Base-by-base conservation (phyloP, 2,113 vertebrate genomes). In the Todiramphus saurophagus region DNA sequence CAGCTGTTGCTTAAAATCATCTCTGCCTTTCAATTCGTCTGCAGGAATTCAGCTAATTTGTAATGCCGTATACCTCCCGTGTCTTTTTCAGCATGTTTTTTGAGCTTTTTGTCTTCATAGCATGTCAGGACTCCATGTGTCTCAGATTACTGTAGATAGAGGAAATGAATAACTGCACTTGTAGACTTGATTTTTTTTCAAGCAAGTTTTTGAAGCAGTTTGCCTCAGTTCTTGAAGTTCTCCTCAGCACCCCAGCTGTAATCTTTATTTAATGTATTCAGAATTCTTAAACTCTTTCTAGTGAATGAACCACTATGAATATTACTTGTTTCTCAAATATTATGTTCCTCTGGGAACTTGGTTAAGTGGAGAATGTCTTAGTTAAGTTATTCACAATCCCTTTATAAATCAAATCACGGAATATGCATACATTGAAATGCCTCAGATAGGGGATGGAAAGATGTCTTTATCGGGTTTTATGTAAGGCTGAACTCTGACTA, bases 321-420 rank as follows among this genome's bases (percentile, higher is more conserved):
- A 80, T 90, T 87, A 83, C 89, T 94, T 93, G 87, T 78, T 95
- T 93, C 69, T 96, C 77, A 96, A 90, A 93, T 84, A 94, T 89
- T 92, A 89, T 95, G 51, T 86, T 86, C 86, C 90, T 94, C 43
- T 93, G 92, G 88, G 96, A 92, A 68, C 68, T 72, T 86, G 43
- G 35, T 88, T 93, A 94, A 93, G 79, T 70, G 48, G 64, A 87
- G 92, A 94, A 83, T 27, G 70, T 96, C 64, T 70, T 90, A 74
- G 79, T 83, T 79, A 94, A 73, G 43, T 93, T 96, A 55, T 89
- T 95, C 87, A 89, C 87, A 87, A 56, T 94, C 69, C 69, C 66
- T 82, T 78, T 94, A 64, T 94, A 95, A 94, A 81, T 83, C 80
- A 89, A 92, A 90, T 63, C 86, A 84, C 64, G 92, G 88, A 90